Conservation (phyloP, 1,140 invertebrate species). For the Contarinia nasturtii region DNA sequence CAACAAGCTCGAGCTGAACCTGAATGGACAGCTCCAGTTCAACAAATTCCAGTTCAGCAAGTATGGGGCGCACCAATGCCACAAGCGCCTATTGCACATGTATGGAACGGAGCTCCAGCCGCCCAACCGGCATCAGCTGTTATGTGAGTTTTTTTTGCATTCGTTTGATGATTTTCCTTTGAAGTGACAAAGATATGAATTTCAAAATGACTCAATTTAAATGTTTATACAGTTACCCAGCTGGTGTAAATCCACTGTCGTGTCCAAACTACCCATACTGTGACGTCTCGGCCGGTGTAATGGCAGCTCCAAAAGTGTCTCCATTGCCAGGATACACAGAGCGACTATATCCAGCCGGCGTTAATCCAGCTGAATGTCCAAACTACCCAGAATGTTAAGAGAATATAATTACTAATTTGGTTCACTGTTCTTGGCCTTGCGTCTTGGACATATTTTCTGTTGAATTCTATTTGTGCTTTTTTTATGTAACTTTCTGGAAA, state of each 20-base stretch:
- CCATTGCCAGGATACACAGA: constrained; percentile 22
- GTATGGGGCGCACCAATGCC: background rate
- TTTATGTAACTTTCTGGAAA: no score
- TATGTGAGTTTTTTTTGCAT: constrained; percentile 5
- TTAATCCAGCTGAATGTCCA: constrained; percentile 22
- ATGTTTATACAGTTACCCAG: constrained; percentile 18
- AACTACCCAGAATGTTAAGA: constrained; percentile 25
- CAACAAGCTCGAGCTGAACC: no score
- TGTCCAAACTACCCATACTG: constrained; percentile 28
- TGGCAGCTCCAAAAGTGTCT: constrained; percentile 11
- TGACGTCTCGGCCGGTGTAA: constrained; percentile 17
- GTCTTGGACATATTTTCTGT: no score
- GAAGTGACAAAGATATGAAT: background rate
- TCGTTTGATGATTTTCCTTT: background rate
- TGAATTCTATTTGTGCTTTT: no score
- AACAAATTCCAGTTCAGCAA: background rate
- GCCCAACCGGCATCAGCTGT: constrained; percentile 7
- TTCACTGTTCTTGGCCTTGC: no score
- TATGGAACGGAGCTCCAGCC: no score
- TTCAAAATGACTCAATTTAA: background rate
- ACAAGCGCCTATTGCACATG: no score
- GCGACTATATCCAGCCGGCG: constrained; percentile 25
- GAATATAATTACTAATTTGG: no score
- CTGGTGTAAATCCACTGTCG: constrained; percentile 22
- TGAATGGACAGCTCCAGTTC: background rate